Conservation (phyloP, 2,113 vertebrate species). For the Oophaga pumilio region DNA sequence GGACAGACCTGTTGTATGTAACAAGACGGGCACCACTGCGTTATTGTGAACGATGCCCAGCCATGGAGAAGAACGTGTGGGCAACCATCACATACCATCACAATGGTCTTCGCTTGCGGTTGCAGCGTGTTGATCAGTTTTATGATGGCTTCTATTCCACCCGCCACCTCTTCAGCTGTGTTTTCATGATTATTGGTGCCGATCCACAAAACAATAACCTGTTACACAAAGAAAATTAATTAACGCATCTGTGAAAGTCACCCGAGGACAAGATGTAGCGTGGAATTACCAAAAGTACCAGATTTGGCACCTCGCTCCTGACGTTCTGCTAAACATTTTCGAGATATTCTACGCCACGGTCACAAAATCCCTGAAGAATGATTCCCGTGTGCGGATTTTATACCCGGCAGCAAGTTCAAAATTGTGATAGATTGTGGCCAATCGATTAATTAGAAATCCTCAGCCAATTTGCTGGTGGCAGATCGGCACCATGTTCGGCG, state of each 20-base stretch:
- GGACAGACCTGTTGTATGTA: too few species aligned
- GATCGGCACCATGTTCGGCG: not conserved
- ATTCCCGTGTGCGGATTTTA: too few species aligned
- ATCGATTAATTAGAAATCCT: too few species aligned
- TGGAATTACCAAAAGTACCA: too few species aligned
- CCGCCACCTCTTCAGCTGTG: conserved; percentile 91
- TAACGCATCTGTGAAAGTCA: not conserved
- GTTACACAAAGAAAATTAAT: not conserved
- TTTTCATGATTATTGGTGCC: conserved; percentile 95
- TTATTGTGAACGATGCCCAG: not conserved
- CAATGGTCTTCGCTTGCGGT: conserved; percentile 90
- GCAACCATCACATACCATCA: conserved; percentile 77
- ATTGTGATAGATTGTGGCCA: too few species aligned
- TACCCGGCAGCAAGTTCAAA: too few species aligned
- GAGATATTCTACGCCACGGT: too few species aligned
- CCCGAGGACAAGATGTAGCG: too few species aligned
- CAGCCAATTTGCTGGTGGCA: not conserved
- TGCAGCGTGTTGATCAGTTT: conserved; percentile 83
- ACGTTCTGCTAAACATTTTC: too few species aligned
- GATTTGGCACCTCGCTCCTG: too few species aligned
- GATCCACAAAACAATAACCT: conserved; percentile 97
- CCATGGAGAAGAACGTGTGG: not conserved
- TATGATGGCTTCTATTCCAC: conserved; percentile 88
- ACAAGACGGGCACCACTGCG: too few species aligned
- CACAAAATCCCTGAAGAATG: too few species aligned